phyloP scores from a whole-genome alignment of 2,113 vertebrate genomes.

The Tupaia tana region DNA sequence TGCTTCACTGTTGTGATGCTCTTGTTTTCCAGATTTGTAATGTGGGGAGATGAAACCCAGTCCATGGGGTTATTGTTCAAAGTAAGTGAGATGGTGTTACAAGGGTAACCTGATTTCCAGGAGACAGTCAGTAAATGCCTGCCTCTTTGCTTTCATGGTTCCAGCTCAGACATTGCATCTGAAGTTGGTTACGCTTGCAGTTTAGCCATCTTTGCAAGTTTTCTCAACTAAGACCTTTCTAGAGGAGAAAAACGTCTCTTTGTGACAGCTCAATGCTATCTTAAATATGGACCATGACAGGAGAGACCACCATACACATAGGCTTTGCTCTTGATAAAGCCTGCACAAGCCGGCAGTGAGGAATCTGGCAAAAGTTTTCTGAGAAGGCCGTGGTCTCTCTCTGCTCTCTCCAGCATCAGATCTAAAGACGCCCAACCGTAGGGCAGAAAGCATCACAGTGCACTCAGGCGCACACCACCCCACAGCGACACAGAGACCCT shows the following conservation, averaged over 20 bases:
- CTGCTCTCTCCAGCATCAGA: background rate
- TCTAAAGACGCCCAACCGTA: background rate
- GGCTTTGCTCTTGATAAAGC: background rate
- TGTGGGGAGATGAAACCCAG: background rate
- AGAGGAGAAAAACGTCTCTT: background rate
- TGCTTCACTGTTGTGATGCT: background rate
- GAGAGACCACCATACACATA: background rate
- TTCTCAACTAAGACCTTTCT: background rate
- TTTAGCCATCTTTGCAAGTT: background rate
- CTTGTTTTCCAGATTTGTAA: constrained; percentile 24
- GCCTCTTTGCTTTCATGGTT: background rate
- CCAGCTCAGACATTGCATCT: background rate
- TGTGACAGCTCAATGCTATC: background rate
- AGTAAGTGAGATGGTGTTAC: background rate
- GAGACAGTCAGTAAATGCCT: background rate
- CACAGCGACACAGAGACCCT: no score
- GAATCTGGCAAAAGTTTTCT: background rate
- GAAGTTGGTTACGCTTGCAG: background rate
- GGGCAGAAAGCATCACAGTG: background rate
- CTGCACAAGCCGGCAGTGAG: background rate
- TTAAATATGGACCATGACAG: background rate
- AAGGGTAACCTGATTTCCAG: background rate
- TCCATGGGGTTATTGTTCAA: background rate
- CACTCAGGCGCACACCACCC: no score
- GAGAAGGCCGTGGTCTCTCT: background rate